Conservation (phyloP, 2,888 invertebrate genomes). For the Lochmaea crataegi region DNA sequence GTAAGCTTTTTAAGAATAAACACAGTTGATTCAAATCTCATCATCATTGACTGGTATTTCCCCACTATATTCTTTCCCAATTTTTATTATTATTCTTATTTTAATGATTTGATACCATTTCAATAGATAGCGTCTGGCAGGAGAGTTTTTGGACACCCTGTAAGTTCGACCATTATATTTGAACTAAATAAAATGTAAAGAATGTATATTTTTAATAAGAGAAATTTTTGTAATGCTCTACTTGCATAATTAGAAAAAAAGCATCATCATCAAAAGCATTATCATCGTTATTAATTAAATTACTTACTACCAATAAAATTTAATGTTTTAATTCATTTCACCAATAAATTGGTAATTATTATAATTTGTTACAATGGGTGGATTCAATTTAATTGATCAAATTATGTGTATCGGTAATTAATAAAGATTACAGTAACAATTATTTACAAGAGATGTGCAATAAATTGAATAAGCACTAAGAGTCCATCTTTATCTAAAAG, state of each 20-base stretch:
- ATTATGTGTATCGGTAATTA: not conserved
- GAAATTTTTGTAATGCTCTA: slow-evolving; percentile 15
- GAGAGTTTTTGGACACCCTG: too few relatives aligned
- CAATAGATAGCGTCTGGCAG: too few relatives aligned
- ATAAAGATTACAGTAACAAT: not conserved
- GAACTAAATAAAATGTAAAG: too few relatives aligned
- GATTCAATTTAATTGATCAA: not conserved
- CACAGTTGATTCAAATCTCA: too few relatives aligned
- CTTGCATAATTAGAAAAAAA: slow-evolving; percentile 14
- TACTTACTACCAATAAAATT: slow-evolving; percentile 3
- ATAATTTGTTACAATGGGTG: slow-evolving; percentile 7
- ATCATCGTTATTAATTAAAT: slow-evolving; percentile 15
- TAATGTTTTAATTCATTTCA: slow-evolving; percentile 5
- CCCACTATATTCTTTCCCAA: too few relatives aligned
- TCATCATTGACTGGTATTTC: too few relatives aligned
- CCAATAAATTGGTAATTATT: slow-evolving; percentile 15
- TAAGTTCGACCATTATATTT: too few relatives aligned
- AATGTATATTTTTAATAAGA: not conserved
- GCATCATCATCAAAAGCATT: not conserved
- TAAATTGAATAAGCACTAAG: not conserved
- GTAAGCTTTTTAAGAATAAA: too few relatives aligned
- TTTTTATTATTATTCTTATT: too few relatives aligned
- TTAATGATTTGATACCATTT: too few relatives aligned
- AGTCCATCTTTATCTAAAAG: not conserved
- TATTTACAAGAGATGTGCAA: not conserved